Conservation (phyloP, 2,113 vertebrate genomes). For the Callopanchax toddi region DNA sequence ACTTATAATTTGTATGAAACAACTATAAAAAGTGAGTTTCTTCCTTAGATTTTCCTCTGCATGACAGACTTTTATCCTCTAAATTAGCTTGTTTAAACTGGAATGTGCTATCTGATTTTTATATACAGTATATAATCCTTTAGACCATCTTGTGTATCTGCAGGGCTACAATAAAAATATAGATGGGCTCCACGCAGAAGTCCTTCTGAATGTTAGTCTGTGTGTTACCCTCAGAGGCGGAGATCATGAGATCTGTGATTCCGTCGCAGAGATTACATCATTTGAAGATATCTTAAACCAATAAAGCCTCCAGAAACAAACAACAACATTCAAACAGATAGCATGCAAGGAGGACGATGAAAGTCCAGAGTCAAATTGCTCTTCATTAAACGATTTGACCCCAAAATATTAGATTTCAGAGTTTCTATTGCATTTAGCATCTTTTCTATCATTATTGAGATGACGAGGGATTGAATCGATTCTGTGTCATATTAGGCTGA, state of each 20-base stretch:
- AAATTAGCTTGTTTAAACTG: too few relatives aligned
- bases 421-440: constrained; percentile 80
- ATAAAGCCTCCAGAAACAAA: constrained; percentile 36
- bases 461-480: constrained; percentile 76
- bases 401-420: constrained; percentile 79
- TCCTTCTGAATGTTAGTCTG: background rate
- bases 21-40: too few relatives aligned
- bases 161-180: background rate
- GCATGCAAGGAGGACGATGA: constrained; percentile 42
- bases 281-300: constrained; percentile 12
- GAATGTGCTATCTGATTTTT: too few relatives aligned
- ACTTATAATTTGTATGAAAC: too few relatives aligned
- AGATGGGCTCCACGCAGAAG: background rate
- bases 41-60: too few relatives aligned
- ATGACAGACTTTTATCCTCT: too few relatives aligned
- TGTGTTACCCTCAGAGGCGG: background rate
- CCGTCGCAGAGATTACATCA: background rate
- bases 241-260: background rate
- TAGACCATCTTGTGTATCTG: background rate
- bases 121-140: too few relatives aligned
- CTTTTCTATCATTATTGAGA: constrained; percentile 81
- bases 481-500: constrained; percentile 79
- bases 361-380: constrained; percentile 75
- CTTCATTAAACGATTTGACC: constrained; percentile 80
- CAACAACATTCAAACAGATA: constrained; percentile 63